phyloP scores from a whole-genome alignment of 2,113 vertebrate genomes.

The Murina feae region DNA sequence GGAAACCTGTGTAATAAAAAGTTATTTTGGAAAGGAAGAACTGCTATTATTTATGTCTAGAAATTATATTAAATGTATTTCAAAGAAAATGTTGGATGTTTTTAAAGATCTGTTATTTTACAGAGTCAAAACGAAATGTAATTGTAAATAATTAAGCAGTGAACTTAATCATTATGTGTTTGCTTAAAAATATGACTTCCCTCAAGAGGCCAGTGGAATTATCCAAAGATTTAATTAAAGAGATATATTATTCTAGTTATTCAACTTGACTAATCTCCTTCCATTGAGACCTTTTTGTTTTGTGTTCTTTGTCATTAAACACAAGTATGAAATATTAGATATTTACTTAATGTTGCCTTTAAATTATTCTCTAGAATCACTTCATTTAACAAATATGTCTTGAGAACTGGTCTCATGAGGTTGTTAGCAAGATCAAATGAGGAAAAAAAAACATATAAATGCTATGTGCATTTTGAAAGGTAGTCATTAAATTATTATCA shows the following conservation, averaged over 20 bases:
- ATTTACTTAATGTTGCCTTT: neutral
- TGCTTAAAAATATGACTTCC: neutral
- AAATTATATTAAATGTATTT: conserved; percentile 22
- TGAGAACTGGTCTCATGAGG: neutral
- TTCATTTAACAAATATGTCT: neutral
- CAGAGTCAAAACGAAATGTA: neutral
- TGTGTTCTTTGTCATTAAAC: conserved; percentile 29
- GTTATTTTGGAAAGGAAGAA: neutral
- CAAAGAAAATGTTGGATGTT: neutral
- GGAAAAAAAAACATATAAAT: neutral
- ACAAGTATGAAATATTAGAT: neutral
- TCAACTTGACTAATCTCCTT: neutral
- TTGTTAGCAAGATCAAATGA: neutral
- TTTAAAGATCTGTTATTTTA: neutral
- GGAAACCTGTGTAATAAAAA: neutral
- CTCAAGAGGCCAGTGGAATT: neutral
- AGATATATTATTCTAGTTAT: neutral
- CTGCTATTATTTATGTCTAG: neutral
- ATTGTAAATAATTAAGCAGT: neutral
- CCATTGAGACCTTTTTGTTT: neutral
- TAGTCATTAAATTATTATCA: neutral
- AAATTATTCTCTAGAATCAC: neutral
- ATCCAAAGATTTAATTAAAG: neutral
- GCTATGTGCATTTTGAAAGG: neutral
- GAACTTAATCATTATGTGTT: neutral